Evolutionary conservation across 2,888 invertebrate genomes (phyloP).

Genomic region (Clitarchus hookeri): DNA sequence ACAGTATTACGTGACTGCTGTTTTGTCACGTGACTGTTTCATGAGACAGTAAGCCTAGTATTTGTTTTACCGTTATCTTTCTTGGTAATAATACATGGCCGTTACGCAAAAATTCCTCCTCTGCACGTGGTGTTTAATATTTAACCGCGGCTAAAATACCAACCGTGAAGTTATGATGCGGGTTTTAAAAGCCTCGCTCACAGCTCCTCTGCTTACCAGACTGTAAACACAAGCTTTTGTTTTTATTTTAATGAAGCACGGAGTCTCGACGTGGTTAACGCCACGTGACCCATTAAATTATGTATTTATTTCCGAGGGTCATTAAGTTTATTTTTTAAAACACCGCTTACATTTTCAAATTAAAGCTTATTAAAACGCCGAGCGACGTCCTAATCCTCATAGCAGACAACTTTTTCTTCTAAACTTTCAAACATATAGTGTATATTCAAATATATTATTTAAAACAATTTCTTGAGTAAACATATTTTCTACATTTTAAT

Average conservation of each 20-base stretch:
- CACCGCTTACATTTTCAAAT: neutral
- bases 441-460: no score
- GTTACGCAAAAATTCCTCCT: neutral
- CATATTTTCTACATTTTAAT: no score
- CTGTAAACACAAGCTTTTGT: neutral
- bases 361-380: neutral
- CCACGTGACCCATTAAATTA: neutral
- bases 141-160: neutral
- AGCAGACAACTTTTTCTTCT: neutral
- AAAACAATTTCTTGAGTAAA: no score
- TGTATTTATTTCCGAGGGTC: neutral
- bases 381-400: neutral
- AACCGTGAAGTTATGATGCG: neutral
- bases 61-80: neutral
- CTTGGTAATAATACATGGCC: neutral
- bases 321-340: neutral
- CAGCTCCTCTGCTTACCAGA: neutral
- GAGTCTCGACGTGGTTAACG: neutral
- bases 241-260: neutral
- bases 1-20: neutral
- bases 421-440: neutral
- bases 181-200: neutral
- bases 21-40: slow-evolving; percentile 5
- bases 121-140: neutral
- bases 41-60: neutral